Evolutionary conservation across 2,888 invertebrate species (phyloP), one percentile per base, ranked within the genome.

Genomic region (Aelia acuminata): DNA sequence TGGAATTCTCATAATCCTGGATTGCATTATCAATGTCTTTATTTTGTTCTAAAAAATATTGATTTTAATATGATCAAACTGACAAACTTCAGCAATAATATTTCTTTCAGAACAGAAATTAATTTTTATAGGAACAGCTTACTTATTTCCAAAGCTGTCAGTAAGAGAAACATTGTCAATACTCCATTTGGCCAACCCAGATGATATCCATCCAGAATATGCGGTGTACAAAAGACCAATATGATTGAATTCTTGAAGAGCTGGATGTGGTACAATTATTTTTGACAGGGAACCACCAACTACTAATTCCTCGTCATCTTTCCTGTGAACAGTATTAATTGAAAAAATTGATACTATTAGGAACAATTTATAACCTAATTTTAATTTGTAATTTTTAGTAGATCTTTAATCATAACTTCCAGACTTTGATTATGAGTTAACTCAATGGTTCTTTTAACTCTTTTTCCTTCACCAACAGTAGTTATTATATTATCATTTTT

Each of bases 201-300:
- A 96, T 49, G 96, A 96, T 88, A 98, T 94, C 98, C 98, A 98
- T 22, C 98, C 98, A 90, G 96, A 96, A 93, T 98, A 98, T 0
- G 97, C 97, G 13, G 96, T 96, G 92, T 98, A 98, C 90, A 96
- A 94, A 35, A 98, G 94, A 91, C 96, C 95, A 0, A 96, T 94
- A 48, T 95, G 94, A 87, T 94, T 93, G 26, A 96, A 95, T 90
- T 96, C 96, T 26, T 96, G 94, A 89, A 98, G 93, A 39, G 96
- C 96, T 0, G 98, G 98, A 93, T 98, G 98, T 5, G 97, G 97
- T 3, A 98, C 98, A 63, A 98, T 93, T 90, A 98, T 96, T 91
- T 96, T 95, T 10, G 96, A 95, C 89, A 97, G 94, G 22, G 95
- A 94, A 86, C 95, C 95, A 13, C 96, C 96, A 53, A 96, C 94